Percentiles rank a stretch among this genome's conserved stretches.
Conservation (phyloP, 2,888 invertebrate species). For the Dastarcus helophoroides region DNA sequence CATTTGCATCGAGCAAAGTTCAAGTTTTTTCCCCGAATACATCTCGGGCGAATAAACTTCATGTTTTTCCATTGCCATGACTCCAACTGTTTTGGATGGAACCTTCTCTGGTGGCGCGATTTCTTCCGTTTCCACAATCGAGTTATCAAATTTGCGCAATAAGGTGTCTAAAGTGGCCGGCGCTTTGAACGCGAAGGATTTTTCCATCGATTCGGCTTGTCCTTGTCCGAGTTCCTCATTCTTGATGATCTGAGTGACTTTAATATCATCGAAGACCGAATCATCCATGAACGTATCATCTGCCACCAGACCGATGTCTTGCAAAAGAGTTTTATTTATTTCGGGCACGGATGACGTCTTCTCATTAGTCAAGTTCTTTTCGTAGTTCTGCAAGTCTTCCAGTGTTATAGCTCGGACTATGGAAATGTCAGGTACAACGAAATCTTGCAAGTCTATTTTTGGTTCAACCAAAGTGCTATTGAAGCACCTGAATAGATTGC, state of each 20-base stretch:
- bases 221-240: conserved; percentile 7
- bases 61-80: too few relatives aligned
- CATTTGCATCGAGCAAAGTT: too few relatives aligned
- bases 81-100: conserved; percentile 1
- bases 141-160: conserved; percentile 16
- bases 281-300: conserved; percentile 6
- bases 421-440: conserved; percentile 18
- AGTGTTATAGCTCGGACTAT: conserved; percentile 21
- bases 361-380: conserved; percentile 13
- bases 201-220: conserved; percentile 10
- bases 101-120: neutral
- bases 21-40: too few relatives aligned
- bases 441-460: conserved; percentile 9
- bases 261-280: conserved; percentile 13
- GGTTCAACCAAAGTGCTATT: neutral
- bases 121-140: conserved; percentile 10
- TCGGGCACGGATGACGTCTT: too few relatives aligned
- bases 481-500: conserved; percentile 37
- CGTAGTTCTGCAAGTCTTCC: conserved; percentile 21
- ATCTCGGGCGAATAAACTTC: too few relatives aligned
- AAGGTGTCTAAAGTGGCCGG: conserved; percentile 20
- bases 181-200: conserved; percentile 19
- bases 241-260: conserved; percentile 9
- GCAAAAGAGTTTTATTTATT: too few relatives aligned
- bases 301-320: conserved; percentile 8